Base-by-base conservation (phyloP, 2,113 vertebrate genomes). In the Pristiophorus japonicus region DNA sequence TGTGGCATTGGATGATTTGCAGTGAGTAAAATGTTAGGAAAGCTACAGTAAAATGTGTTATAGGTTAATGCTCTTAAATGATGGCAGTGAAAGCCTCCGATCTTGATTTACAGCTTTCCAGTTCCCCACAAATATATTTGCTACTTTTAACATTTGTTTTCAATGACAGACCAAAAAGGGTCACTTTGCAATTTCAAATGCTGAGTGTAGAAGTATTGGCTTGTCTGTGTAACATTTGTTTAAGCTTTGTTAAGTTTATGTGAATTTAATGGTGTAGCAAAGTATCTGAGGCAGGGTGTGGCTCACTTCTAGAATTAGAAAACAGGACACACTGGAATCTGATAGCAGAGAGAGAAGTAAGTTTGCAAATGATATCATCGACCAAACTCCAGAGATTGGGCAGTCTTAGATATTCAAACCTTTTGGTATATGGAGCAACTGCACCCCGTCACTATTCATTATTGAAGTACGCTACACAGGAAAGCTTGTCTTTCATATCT, bases 231-330 rank as follows among this genome's bases (percentile, higher is more conserved):
- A 34, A 73, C 59, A 34, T 51, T 45, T 91, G 55, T 47, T 45
- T 4, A 94, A 94, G 93, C 22, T n/a, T n/a, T n/a, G n/a, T n/a
- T n/a, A n/a, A n/a, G n/a, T n/a, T n/a, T 30, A 3, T 73, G 22
- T 94, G 24, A 70, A 66, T 94, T 38, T 30, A 14, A 38, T 87
- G 22, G 34, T 65, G 20, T 30, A 65, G 62, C 62, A n/a, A 62
- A 92, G 14, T 51, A 92, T 63, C 27, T 63, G 84, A 63, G 51
- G 88, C 55, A 63, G 93, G 93, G 93, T 94, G 93, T 30, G 93
- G 42, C 66, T 94, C 24, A 10, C 1, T 67, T 67, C 65, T 38
- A 30, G 42, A 27, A 14, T 94, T 94, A 27, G 16, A 94, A 47
- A 66, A 45, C 65, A 45, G 12, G 51, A 4, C 55, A 62, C 12